These are phyloP conservation scores for Ibidorhyncha struthersii DNA, from an alignment of 2,113 vertebrate species.

Conservation along the genomic window DNA sequence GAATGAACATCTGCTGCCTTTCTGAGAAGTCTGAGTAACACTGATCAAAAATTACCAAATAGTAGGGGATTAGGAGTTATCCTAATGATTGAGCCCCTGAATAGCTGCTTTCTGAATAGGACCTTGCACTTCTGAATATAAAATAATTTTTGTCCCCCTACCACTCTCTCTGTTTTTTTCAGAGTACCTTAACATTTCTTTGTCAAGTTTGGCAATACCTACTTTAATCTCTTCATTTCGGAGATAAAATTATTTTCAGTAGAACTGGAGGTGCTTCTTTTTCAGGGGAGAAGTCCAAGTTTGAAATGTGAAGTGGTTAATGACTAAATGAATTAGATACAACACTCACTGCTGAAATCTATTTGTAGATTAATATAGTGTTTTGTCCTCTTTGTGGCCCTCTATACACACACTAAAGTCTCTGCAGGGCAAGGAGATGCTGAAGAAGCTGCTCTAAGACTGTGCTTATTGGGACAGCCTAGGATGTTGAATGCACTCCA, in stretches of 20 bases:
- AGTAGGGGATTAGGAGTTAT: background rate
- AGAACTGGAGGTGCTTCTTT: background rate
- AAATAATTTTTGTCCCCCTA: background rate
- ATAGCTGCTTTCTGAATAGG: background rate
- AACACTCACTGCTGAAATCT: background rate
- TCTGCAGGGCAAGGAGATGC: background rate
- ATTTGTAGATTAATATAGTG: background rate
- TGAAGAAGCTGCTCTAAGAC: background rate
- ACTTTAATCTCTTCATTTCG: background rate
- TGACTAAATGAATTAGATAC: background rate
- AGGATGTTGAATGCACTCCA: background rate
- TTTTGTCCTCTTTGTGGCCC: background rate
- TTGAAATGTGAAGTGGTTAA: background rate
- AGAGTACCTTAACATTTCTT: background rate
- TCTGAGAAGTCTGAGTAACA: background rate
- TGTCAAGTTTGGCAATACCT: background rate
- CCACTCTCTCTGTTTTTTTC: background rate
- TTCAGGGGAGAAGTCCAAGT: background rate
- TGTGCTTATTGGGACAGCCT: background rate
- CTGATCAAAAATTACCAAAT: background rate
- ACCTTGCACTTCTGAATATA: background rate
- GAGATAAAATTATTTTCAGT: background rate
- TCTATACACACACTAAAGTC: background rate
- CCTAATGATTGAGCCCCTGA: background rate
- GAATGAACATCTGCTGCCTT: background rate